These are phyloP conservation scores for Metopolophium dirhodum DNA, from an alignment of 1,140 invertebrate genomes.

Conservation along the genomic window DNA sequence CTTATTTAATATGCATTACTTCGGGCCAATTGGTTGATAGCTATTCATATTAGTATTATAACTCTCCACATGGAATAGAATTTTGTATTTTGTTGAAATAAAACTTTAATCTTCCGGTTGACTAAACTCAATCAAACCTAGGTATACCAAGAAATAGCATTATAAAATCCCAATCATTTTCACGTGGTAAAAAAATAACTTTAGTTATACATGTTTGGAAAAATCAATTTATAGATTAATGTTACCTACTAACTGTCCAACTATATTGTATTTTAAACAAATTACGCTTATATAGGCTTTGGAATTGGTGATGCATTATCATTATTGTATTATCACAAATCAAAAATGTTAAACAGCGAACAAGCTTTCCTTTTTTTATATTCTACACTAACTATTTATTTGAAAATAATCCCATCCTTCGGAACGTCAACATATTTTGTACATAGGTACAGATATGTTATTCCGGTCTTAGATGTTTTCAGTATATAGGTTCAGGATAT, in stretches of 20 bases:
- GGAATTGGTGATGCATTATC: neutral
- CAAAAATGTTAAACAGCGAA: no score
- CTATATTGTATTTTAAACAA: no score
- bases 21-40: no score
- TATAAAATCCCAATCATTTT: neutral
- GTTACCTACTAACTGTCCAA: no score
- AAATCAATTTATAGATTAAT: no score
- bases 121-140: neutral
- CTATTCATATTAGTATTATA: neutral
- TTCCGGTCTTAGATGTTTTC: neutral
- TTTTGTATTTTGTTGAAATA: no score
- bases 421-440: neutral
- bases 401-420: neutral
- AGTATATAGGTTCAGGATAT: neutral
- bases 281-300: no score
- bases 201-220: neutral
- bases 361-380: neutral
- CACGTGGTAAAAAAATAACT: neutral
- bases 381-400: neutral
- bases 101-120: neutral
- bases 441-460: neutral
- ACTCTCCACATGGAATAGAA: neutral
- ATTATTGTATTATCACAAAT: neutral
- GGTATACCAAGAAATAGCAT: neutral
- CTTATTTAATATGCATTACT: neutral